Evolutionary conservation across 2,797 vertebrate genomes (phyloP).

Genomic region (Anabacerthia variegaticeps): DNA sequence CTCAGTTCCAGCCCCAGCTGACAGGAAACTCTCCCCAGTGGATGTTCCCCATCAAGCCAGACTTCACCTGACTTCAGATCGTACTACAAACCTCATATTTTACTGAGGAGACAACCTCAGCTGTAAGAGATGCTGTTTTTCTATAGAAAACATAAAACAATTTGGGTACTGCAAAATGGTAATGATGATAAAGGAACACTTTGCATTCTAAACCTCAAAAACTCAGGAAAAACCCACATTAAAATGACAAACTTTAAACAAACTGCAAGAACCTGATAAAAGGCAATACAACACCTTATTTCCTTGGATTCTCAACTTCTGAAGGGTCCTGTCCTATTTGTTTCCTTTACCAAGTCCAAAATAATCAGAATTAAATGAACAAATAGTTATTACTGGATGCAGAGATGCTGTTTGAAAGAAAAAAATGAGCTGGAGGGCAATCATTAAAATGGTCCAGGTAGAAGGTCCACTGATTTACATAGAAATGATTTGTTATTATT

Average conservation of each 20-base stretch:
- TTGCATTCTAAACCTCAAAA: neutral
- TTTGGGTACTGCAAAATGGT: neutral
- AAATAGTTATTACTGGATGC: neutral
- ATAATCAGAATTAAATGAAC: neutral
- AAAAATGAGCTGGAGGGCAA: neutral
- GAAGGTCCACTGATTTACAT: conserved; percentile 15
- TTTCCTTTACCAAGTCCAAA: neutral
- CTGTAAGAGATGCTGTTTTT: neutral
- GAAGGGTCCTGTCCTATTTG: neutral
- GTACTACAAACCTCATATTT: neutral
- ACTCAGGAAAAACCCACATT: neutral
- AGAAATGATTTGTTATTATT: neutral
- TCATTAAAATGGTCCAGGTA: neutral
- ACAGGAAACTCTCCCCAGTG: neutral
- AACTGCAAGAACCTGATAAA: neutral
- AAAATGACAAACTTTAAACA: neutral
- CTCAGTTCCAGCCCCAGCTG: neutral
- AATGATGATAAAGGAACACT: neutral
- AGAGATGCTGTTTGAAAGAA: neutral
- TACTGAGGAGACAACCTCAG: neutral
- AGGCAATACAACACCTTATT: neutral
- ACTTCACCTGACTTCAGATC: neutral
- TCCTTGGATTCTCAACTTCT: neutral
- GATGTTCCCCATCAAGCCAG: neutral
- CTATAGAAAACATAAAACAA: neutral